Percentiles rank a stretch among this genome's conserved stretches.
phyloP scores from a whole-genome alignment of 2,113 vertebrate genomes.

The Rattus rattus region DNA sequence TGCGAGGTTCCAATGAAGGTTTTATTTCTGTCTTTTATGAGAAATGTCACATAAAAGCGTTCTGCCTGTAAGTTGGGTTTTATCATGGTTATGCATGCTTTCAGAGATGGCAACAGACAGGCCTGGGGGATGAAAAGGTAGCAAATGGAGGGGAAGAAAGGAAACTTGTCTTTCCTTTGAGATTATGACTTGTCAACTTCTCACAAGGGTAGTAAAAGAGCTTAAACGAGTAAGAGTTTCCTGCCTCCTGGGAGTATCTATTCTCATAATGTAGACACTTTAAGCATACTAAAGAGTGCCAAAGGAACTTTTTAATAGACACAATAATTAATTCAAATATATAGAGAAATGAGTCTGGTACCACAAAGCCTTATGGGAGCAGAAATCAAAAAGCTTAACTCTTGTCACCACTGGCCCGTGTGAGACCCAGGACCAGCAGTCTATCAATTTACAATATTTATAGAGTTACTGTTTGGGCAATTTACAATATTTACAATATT shows the following conservation, averaged over 20 bases:
- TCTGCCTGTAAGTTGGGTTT: conserved; percentile 42
- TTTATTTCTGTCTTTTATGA: conserved; percentile 62
- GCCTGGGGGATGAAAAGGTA: background rate
- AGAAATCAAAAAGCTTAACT: background rate
- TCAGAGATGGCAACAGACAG: background rate
- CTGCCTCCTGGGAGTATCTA: background rate
- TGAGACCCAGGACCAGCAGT: background rate
- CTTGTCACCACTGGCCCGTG: background rate
- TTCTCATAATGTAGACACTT: background rate
- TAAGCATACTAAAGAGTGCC: background rate
- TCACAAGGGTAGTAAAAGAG: background rate
- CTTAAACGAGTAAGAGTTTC: background rate
- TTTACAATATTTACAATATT: background rate
- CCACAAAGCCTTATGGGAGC: background rate
- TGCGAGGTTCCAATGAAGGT: background rate
- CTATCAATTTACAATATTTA: background rate
- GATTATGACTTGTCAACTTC: background rate
- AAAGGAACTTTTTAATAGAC: background rate
- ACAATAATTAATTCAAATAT: background rate
- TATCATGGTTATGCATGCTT: conserved; percentile 38
- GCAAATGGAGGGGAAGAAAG: background rate
- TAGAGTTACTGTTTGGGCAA: background rate
- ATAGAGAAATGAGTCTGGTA: background rate
- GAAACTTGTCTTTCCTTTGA: background rate
- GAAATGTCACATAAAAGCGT: conserved; percentile 50